phyloP scores from a whole-genome alignment of 2,113 vertebrate genomes.

The Ranitomeya imitator region DNA sequence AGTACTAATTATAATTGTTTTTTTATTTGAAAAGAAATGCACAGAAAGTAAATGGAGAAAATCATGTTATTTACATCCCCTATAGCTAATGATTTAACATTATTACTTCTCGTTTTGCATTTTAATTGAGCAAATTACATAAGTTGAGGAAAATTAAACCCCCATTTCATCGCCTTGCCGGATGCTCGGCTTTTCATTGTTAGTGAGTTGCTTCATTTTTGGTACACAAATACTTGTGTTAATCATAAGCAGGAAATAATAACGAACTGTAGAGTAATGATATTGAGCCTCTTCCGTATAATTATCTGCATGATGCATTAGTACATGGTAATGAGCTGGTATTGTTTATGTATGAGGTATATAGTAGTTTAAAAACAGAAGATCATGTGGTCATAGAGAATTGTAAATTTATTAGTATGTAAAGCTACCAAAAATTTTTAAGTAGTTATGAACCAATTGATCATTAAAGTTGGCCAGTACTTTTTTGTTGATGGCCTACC shows the following conservation, averaged over 20 bases:
- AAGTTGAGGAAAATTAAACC: conserved; percentile 50
- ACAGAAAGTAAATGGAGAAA: conserved; percentile 40
- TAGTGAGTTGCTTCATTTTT: background rate
- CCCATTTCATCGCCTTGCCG: conserved; percentile 10
- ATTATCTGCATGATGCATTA: background rate
- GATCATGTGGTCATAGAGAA: background rate
- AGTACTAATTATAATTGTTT: conserved; percentile 50
- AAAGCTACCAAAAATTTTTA: too few relatives aligned
- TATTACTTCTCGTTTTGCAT: conserved; percentile 48
- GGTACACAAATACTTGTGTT: background rate
- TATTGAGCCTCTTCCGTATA: too few relatives aligned
- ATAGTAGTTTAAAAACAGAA: background rate
- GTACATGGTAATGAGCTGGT: background rate
- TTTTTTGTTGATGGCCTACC: too few relatives aligned
- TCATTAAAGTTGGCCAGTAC: too few relatives aligned
- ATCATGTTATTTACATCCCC: conserved; percentile 51
- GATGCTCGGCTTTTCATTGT: conserved; percentile 7
- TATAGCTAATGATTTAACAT: conserved; percentile 56
- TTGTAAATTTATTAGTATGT: background rate
- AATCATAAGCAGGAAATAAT: background rate
- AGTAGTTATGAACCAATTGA: too few relatives aligned
- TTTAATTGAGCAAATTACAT: conserved; percentile 43
- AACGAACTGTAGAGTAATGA: background rate
- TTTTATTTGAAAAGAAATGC: conserved; percentile 35
- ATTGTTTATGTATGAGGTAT: background rate